phyloP scores from a whole-genome alignment of 2,113 vertebrate species.

The Zosterops pallidus region DNA sequence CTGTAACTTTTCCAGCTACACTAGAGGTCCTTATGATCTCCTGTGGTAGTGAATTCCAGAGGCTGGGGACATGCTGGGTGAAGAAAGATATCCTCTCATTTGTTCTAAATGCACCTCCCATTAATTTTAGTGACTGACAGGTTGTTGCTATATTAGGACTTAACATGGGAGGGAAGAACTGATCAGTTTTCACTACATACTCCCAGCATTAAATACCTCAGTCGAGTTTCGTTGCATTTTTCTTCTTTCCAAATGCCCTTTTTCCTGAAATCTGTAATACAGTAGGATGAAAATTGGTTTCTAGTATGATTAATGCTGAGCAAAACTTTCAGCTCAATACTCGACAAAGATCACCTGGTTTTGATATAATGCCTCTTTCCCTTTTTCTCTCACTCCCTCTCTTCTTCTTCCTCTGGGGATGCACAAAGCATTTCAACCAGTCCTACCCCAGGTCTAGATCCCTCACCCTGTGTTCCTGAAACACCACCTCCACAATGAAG shows the following conservation, averaged over 20 bases:
- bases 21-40: background rate
- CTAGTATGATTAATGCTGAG: conserved; percentile 42
- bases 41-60: conserved; percentile 17
- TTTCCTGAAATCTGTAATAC: conserved; percentile 23
- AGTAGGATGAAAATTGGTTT: conserved; percentile 39
- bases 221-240: conserved; percentile 1
- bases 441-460: background rate
- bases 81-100: conserved; percentile 38
- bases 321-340: conserved; percentile 50
- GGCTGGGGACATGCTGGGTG: background rate
- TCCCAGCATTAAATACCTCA: conserved; percentile 23
- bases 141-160: conserved; percentile 2
- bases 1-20: background rate
- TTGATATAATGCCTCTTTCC: conserved; percentile 24
- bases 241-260: conserved; percentile 13
- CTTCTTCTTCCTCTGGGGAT: background rate
- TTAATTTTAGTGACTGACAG: conserved; percentile 14
- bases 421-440: conserved; percentile 34
- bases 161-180: background rate
- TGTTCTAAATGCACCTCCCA: conserved; percentile 17
- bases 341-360: conserved; percentile 36
- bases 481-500: background rate
- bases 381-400: background rate
- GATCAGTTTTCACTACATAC: background rate
- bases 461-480: background rate